Conservation (phyloP, 1,140 invertebrate genomes). For the Drosophila truncata region DNA sequence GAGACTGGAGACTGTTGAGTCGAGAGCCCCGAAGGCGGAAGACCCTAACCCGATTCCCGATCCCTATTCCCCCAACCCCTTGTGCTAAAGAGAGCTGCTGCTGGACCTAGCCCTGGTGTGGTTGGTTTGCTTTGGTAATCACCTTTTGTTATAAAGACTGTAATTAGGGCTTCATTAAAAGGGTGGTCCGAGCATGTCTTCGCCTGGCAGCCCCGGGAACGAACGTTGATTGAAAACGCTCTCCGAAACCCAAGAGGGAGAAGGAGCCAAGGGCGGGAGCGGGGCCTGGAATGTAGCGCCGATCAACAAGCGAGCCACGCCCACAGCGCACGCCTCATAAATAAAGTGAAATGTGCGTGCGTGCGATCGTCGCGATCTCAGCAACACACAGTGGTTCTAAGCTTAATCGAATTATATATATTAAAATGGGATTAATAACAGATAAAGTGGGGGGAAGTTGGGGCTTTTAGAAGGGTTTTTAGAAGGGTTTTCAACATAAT, state of each 20-base stretch:
- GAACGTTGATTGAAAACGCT: slow-evolving; percentile 79
- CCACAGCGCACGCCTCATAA: slow-evolving; percentile 81
- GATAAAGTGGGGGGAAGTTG: background rate
- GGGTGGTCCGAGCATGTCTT: slow-evolving; percentile 81
- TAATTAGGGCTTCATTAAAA: slow-evolving; percentile 84
- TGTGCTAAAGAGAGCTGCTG: slow-evolving; percentile 1
- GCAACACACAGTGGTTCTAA: slow-evolving; percentile 45
- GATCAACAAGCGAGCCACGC: slow-evolving; percentile 78
- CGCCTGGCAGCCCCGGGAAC: slow-evolving; percentile 64
- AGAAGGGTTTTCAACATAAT: background rate
- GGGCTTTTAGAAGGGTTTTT: background rate
- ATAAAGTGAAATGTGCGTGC: slow-evolving; percentile 80
- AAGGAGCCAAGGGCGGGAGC: background rate
- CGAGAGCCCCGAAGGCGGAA: slow-evolving; percentile 56
- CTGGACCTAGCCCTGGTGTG: slow-evolving; percentile 37
- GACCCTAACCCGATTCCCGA: slow-evolving; percentile 18
- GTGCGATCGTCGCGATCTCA: slow-evolving; percentile 40
- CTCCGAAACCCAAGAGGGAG: background rate
- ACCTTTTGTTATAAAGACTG: slow-evolving; percentile 84
- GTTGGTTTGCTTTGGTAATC: slow-evolving; percentile 83
- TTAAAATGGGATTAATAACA: background rate
- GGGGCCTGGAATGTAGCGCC: slow-evolving; percentile 68
- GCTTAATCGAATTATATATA: background rate
- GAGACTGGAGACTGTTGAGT: slow-evolving; percentile 32
- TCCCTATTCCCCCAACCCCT: background rate